phyloP scores from a whole-genome alignment of 2,113 vertebrate species.

The Saimiri boliviensis region DNA sequence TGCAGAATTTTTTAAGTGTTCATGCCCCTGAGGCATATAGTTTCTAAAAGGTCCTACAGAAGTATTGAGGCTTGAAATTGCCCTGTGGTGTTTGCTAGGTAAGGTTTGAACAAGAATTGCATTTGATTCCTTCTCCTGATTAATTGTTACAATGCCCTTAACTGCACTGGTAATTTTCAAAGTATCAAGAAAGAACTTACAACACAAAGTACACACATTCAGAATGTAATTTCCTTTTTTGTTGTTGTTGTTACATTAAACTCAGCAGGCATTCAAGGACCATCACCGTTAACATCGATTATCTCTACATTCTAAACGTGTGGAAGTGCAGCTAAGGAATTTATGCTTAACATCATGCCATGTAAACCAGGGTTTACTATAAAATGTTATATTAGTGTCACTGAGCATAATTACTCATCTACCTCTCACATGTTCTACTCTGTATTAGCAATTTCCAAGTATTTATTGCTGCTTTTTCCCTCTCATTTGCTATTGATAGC shows the following conservation, averaged over 20 bases:
- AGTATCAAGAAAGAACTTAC: background rate
- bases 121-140: background rate
- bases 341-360: background rate
- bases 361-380: conserved; percentile 43
- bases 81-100: background rate
- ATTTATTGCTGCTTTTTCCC: conserved; percentile 14
- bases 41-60: background rate
- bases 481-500: conserved; percentile 23
- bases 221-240: background rate
- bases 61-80: background rate
- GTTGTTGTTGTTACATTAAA: too few species aligned
- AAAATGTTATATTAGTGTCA: conserved; percentile 43
- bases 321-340: conserved; percentile 12
- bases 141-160: background rate
- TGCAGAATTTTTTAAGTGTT: background rate
- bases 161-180: conserved; percentile 1
- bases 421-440: background rate
- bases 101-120: background rate
- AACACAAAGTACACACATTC: background rate
- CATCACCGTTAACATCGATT: conserved; percentile 18
- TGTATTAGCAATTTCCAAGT: background rate
- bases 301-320: background rate
- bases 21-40: background rate
- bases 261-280: background rate
- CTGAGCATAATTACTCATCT: background rate